Percentiles rank a stretch among this genome's conserved stretches.
phyloP scores from a whole-genome alignment of 2,797 vertebrate genomes.

The Vireo griseus region DNA sequence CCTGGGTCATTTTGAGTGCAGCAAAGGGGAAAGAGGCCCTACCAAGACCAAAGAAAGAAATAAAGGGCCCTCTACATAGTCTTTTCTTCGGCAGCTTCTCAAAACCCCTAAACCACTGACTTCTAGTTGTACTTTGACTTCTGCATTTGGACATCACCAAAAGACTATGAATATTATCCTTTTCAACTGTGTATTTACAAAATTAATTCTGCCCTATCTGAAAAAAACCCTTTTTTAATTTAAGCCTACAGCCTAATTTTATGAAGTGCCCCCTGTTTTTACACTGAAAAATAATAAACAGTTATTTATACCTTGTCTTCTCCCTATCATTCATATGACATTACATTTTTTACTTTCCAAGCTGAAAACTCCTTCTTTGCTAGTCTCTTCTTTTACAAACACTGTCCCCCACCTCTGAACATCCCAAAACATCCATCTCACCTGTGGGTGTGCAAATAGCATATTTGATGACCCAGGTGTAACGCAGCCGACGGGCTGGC shows the following conservation, averaged over 20 bases:
- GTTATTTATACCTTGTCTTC: background rate
- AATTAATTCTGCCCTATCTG: background rate
- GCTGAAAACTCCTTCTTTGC: background rate
- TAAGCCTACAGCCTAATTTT: background rate
- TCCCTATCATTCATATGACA: background rate
- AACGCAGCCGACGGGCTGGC: conserved; percentile 70
- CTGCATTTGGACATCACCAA: background rate
- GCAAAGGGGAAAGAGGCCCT: background rate
- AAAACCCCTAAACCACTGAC: background rate
- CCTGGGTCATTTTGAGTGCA: background rate
- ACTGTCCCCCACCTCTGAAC: background rate
- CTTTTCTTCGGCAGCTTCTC: background rate
- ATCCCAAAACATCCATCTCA: conserved; percentile 37
- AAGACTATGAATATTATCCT: background rate
- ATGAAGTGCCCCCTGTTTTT: background rate
- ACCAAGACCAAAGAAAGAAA: background rate
- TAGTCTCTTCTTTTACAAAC: background rate
- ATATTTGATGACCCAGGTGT: conserved; percentile 86
- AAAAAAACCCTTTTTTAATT: accelerated
- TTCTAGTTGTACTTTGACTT: background rate
- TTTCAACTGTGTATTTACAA: background rate
- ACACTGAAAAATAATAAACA: background rate
- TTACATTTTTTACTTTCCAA: background rate
- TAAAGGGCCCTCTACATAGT: background rate
- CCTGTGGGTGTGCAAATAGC: conserved; percentile 74